Conservation (phyloP, 2,888 invertebrate species). For the Lepidonotus clava region DNA sequence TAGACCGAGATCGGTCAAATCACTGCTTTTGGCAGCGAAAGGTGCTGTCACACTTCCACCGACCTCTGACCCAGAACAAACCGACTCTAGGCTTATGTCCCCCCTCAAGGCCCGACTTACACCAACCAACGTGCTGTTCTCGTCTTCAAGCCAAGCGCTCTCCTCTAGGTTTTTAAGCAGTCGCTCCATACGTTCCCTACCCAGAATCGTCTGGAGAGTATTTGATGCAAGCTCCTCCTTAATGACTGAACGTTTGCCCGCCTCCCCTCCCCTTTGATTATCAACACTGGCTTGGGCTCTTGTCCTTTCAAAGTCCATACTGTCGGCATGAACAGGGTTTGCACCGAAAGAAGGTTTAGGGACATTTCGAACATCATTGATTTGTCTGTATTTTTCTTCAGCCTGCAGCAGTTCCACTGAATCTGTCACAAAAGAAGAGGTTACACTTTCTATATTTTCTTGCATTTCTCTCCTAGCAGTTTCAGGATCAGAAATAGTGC, state of each 20-base stretch:
- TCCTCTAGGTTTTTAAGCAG: conserved; percentile 60
- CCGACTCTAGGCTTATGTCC: background rate
- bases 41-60: background rate
- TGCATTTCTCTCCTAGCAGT: too few relatives aligned
- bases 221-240: conserved; percentile 9
- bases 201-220: conserved; percentile 53
- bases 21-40: background rate
- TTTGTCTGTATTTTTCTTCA: too few relatives aligned
- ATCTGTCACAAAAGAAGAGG: too few relatives aligned
- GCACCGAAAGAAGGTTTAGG: background rate
- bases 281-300: background rate
- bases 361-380: too few relatives aligned
- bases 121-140: background rate
- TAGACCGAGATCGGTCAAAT: conserved; percentile 7
- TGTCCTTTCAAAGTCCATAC: conserved; percentile 21
- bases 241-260: background rate
- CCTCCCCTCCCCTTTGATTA: background rate
- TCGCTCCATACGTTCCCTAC: conserved; percentile 56
- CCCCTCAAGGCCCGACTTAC: background rate
- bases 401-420: too few relatives aligned
- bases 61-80: background rate
- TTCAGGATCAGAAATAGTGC: too few relatives aligned
- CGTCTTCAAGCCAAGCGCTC: conserved; percentile 51
- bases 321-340: background rate
- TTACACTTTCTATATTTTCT: too few relatives aligned